Conservation (phyloP, 2,888 invertebrate species). For the Trissoscelio sp. region DNA sequence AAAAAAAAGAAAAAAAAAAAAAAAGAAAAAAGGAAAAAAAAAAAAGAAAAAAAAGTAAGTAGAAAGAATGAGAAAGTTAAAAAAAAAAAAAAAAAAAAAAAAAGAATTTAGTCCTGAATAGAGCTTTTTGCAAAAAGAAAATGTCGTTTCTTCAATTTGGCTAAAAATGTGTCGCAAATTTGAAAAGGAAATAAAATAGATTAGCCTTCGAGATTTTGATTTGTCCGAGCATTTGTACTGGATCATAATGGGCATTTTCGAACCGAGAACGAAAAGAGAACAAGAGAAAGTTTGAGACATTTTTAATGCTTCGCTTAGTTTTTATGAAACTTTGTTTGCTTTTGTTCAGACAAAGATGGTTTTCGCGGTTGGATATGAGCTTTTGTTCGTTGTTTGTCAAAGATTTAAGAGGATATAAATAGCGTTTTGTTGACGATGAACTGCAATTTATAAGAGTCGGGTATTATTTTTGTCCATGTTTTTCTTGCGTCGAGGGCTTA, state of each 20-base stretch:
- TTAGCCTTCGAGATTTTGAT: conserved; percentile 5
- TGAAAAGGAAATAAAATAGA: no score
- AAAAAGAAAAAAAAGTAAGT: no score
- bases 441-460: conserved; percentile 37
- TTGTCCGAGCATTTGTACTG: conserved; percentile 28
- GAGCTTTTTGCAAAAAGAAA: not conserved
- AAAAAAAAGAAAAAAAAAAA: no score
- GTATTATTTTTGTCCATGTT: conserved; percentile 27
- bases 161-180: no score
- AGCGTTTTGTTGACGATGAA: conserved; percentile 47
- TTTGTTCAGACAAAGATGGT: conserved; percentile 50
- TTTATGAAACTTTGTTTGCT: conserved; percentile 60
- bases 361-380: conserved; percentile 55
- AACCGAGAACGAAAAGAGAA: conserved; percentile 26
- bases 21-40: no score
- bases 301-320: conserved; percentile 63
- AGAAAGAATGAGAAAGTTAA: no score
- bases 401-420: conserved; percentile 63
- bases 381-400: conserved; percentile 63
- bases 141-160: not conserved
- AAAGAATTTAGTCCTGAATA: no score
- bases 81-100: no score
- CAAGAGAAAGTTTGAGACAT: conserved; percentile 51
- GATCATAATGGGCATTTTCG: conserved; percentile 37
- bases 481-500: conserved; percentile 29